Percentiles rank a stretch among this genome's conserved stretches.
Evolutionary conservation across 1,140 invertebrate species (phyloP).

Genomic region (Penaeus japonicus): DNA sequence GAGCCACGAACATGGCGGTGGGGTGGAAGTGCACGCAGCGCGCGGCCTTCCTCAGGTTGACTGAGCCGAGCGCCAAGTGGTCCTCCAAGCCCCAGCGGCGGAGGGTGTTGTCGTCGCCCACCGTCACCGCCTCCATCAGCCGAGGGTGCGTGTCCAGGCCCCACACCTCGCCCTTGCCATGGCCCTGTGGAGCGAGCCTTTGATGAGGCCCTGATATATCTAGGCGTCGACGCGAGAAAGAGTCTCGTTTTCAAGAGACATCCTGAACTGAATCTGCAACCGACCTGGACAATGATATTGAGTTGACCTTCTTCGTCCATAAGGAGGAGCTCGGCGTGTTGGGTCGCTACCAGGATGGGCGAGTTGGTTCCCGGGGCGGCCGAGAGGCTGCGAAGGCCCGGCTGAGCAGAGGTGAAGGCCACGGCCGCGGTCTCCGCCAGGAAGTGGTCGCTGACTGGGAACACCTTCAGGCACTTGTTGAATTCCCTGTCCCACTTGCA

Average conservation of each 20-base stretch:
- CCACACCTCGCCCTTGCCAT: constrained; percentile 58
- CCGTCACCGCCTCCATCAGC: constrained; percentile 48
- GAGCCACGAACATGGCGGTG: constrained; percentile 18
- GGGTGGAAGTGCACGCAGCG: constrained; percentile 50
- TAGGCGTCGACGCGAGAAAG: background rate
- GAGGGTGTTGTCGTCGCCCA: constrained; percentile 56
- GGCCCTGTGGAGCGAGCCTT: constrained; percentile 33
- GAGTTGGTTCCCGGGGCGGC: background rate
- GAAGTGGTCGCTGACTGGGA: constrained; percentile 53
- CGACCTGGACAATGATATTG: constrained; percentile 29
- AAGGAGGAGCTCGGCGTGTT: constrained; percentile 48
- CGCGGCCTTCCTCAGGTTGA: constrained; percentile 47
- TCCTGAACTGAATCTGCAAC: background rate
- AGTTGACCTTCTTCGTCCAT: constrained; percentile 39
- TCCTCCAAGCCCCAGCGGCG: constrained; percentile 49
- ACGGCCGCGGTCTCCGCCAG: constrained; percentile 31
- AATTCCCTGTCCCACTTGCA: constrained; percentile 54
- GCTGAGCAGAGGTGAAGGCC: constrained; percentile 46
- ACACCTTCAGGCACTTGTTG: constrained; percentile 49
- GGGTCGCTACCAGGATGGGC: constrained; percentile 48
- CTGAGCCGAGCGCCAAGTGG: constrained; percentile 27
- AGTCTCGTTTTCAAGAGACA: no score
- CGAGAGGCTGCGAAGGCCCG: constrained; percentile 41
- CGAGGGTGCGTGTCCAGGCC: constrained; percentile 54
- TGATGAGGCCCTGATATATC: background rate